Conservation (phyloP, 1,140 invertebrate genomes). For the Hypothenemus hampei region DNA sequence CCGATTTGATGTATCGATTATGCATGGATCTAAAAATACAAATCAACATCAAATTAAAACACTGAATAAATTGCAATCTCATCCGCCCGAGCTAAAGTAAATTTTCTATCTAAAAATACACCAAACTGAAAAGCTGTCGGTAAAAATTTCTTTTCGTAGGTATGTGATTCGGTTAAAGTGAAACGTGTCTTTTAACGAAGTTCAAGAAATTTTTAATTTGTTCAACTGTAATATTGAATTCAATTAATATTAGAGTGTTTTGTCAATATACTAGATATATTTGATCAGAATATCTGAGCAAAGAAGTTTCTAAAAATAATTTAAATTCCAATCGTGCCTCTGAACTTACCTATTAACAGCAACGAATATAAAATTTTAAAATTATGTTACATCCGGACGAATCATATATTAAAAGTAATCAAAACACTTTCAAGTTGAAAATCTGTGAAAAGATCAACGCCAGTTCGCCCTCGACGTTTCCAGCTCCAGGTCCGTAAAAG, state of each 20-base stretch:
- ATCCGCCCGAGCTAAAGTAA: background rate
- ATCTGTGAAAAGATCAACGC: background rate
- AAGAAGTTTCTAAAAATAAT: background rate
- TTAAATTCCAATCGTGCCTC: background rate
- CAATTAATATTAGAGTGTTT: background rate
- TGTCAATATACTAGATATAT: background rate
- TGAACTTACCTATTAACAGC: background rate
- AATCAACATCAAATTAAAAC: conserved; percentile 7
- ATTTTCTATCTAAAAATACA: conserved; percentile 11
- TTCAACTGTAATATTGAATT: too few relatives aligned
- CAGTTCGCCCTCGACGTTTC: background rate
- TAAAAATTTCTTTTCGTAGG: conserved; percentile 7
- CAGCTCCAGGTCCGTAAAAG: background rate
- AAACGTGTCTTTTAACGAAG: too few relatives aligned
- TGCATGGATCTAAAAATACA: conserved; percentile 15
- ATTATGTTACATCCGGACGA: background rate
- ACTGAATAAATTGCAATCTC: conserved; percentile 3
- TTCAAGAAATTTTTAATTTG: too few relatives aligned
- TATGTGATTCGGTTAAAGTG: background rate
- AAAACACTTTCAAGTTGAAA: background rate
- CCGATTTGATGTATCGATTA: conserved; percentile 9
- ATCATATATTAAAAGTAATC: background rate
- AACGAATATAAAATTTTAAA: background rate
- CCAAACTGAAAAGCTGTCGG: conserved; percentile 3
- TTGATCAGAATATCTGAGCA: background rate